phyloP scores from a whole-genome alignment of 2,888 invertebrate species.

The Merodon equestris region DNA sequence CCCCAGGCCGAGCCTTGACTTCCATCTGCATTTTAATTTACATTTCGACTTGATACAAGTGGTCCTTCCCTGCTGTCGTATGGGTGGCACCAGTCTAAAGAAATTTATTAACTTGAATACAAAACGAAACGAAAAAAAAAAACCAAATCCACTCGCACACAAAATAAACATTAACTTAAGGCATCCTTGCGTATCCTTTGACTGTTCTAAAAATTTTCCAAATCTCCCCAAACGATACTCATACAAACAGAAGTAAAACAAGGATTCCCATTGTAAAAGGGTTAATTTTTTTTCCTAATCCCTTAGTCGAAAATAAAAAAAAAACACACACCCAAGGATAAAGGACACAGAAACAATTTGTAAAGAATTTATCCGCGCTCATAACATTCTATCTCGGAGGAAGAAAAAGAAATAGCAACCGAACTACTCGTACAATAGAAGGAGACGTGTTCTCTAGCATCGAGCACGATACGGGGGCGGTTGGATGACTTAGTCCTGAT shows the following conservation, averaged over 20 bases:
- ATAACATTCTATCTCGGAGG: slow-evolving; percentile 34
- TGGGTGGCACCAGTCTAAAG: slow-evolving; percentile 8
- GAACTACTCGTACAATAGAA: no score
- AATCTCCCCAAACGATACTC: neutral
- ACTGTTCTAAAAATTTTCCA: neutral
- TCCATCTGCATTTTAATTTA: slow-evolving; percentile 60
- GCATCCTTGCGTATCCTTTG: slow-evolving; percentile 46
- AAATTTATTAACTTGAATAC: slow-evolving; percentile 59
- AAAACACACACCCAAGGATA: slow-evolving; percentile 26
- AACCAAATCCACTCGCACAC: slow-evolving; percentile 19
- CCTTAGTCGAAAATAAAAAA: neutral
- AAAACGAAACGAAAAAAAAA: slow-evolving; percentile 42
- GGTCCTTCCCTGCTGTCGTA: neutral
- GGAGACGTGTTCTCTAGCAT: no score
- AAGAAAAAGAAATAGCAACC: slow-evolving; percentile 9
- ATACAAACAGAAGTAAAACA: neutral
- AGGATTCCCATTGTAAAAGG: slow-evolving; percentile 20
- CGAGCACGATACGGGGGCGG: neutral
- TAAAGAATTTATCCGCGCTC: slow-evolving; percentile 51
- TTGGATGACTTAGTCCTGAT: slow-evolving; percentile 25
- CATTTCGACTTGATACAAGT: slow-evolving; percentile 55
- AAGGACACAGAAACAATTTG: slow-evolving; percentile 53
- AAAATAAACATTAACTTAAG: slow-evolving; percentile 55
- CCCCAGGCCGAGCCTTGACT: slow-evolving; percentile 7
- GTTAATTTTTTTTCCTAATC: slow-evolving; percentile 16